phyloP scores from a whole-genome alignment of 2,797 vertebrate genomes.

The Xenentodon cancila region DNA sequence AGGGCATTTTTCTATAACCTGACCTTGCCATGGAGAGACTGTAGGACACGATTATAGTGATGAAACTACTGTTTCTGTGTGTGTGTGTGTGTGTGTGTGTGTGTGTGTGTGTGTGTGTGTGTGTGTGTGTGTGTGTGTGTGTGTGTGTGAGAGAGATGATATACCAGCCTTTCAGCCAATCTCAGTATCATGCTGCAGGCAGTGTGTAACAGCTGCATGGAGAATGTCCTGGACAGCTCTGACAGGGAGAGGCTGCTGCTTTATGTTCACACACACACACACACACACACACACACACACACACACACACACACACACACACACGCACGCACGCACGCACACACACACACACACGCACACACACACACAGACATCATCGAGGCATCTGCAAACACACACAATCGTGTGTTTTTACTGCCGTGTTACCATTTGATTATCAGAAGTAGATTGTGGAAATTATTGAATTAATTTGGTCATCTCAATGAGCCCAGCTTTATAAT shows the following conservation, averaged over 20 bases:
- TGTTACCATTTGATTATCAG: no score
- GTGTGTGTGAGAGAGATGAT: slow-evolving; percentile 17
- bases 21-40: slow-evolving; percentile 61
- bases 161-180: slow-evolving; percentile 47
- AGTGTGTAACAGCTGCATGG: slow-evolving; percentile 55
- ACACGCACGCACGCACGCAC: background rate
- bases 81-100: slow-evolving; percentile 19
- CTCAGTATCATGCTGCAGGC: slow-evolving; percentile 56
- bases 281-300: no score
- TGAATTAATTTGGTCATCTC: background rate
- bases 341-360: no score
- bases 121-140: slow-evolving; percentile 6
- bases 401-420: no score
- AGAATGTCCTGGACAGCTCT: slow-evolving; percentile 47
- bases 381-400: no score
- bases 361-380: no score
- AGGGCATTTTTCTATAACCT: slow-evolving; percentile 55
- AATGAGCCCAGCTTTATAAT: background rate
- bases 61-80: slow-evolving; percentile 36
- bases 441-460: no score
- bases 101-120: slow-evolving; percentile 5
- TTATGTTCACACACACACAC: background rate
- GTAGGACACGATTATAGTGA: slow-evolving; percentile 67
- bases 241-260: slow-evolving; percentile 30
- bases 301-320: slow-evolving; percentile 13